Conservation (phyloP, 2,888 invertebrate species). For the Tridacna gigas region DNA sequence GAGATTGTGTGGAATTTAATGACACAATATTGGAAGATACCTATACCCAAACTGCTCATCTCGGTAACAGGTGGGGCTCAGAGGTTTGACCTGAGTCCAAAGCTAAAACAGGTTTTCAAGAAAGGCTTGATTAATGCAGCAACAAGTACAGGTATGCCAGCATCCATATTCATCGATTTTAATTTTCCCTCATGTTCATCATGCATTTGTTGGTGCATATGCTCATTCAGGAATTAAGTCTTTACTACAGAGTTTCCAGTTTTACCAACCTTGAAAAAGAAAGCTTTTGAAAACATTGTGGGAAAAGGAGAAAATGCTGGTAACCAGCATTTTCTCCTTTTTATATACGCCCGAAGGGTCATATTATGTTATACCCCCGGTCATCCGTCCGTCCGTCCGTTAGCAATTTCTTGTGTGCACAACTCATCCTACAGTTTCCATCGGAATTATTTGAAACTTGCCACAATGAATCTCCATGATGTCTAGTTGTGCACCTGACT, state of each 20-base stretch:
- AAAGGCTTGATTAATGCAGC: constrained; percentile 84
- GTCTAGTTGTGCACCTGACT: no score
- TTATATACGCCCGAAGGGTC: no score
- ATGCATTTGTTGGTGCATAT: no score
- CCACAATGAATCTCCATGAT: no score
- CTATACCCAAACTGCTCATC: constrained; percentile 82
- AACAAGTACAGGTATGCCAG: constrained; percentile 80
- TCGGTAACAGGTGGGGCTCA: constrained; percentile 85
- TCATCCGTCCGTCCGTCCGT: no score
- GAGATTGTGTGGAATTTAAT: constrained; percentile 80
- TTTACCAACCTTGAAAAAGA: not conserved
- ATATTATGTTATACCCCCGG: no score
- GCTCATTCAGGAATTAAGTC: not conserved
- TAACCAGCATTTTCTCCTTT: no score
- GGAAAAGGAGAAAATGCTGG: not conserved
- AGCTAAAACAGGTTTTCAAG: constrained; percentile 77
- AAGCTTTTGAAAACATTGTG: constrained; percentile 1
- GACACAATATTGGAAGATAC: constrained; percentile 80
- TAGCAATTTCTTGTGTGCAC: no score
- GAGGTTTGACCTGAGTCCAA: constrained; percentile 81
- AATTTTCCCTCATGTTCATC: no score
- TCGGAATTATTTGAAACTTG: no score
- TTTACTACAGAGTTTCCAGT: not conserved
- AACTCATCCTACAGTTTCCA: no score
- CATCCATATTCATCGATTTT: no score